These are phyloP conservation scores for Battus philenor DNA, from an alignment of 1,140 invertebrate genomes.

Conservation along the genomic window DNA sequence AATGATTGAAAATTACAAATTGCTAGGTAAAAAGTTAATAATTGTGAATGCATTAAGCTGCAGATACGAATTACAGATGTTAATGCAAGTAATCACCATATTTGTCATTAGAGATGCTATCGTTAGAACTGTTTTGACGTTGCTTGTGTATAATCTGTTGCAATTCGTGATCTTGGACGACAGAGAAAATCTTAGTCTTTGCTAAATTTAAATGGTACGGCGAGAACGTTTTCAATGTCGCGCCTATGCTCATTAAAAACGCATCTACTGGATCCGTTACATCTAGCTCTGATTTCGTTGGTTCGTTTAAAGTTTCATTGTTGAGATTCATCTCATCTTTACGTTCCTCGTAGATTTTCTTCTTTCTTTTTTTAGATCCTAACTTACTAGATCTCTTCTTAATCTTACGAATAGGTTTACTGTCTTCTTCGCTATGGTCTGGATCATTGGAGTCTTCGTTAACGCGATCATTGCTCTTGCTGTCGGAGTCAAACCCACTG, in stretches of 20 bases:
- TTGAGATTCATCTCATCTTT: conserved; percentile 27
- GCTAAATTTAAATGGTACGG: conserved; percentile 65
- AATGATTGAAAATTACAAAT: too few species aligned
- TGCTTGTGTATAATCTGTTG: conserved; percentile 61
- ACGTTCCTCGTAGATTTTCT: conserved; percentile 28
- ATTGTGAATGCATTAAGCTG: background rate
- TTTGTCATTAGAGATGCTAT: too few species aligned
- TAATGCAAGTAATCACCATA: background rate
- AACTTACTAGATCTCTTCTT: conserved; percentile 33
- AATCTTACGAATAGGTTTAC: conserved; percentile 27
- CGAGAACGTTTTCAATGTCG: conserved; percentile 59
- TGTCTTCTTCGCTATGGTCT: conserved; percentile 34
- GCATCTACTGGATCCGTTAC: conserved; percentile 55
- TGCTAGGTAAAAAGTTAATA: too few species aligned
- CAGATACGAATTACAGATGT: background rate
- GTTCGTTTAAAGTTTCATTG: conserved; percentile 24
- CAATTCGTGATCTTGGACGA: conserved; percentile 65
- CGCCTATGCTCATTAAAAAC: conserved; percentile 59
- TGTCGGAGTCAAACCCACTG: conserved; percentile 34
- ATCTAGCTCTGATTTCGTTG: conserved; percentile 41
- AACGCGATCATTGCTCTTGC: conserved; percentile 30
- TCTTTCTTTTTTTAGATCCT: conserved; percentile 39
- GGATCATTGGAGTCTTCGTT: conserved; percentile 26
- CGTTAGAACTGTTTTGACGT: conserved; percentile 23
- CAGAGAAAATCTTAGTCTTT: conserved; percentile 61